phyloP scores from a whole-genome alignment of 2,113 vertebrate genomes.

The Tricholaema leucomelas region DNA sequence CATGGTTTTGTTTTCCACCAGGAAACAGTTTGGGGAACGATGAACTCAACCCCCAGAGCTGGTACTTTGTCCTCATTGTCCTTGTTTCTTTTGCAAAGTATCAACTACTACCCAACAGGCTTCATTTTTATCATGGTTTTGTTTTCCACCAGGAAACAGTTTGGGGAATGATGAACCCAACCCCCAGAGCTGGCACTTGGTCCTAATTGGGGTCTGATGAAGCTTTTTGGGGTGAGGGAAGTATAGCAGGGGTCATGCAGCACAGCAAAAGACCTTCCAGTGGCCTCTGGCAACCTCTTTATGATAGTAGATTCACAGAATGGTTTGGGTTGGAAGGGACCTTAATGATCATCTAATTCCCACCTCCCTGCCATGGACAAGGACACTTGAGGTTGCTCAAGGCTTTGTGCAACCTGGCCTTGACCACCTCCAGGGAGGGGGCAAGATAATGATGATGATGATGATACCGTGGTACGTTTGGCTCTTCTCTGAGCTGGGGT shows the following conservation, averaged over 20 bases:
- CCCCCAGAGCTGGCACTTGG: not conserved
- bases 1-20: not conserved
- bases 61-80: not conserved
- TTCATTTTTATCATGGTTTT: accelerated
- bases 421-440: too few relatives aligned
- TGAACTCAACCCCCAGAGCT: not conserved
- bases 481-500: not conserved
- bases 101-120: accelerated
- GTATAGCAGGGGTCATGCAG: not conserved
- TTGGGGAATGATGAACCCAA: not conserved
- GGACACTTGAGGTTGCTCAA: too few relatives aligned
- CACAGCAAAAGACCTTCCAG: not conserved
- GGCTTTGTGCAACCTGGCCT: too few relatives aligned
- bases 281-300: not conserved
- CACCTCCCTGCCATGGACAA: too few relatives aligned
- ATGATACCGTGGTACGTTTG: not conserved
- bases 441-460: not conserved
- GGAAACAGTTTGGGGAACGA: not conserved
- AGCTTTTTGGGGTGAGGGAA: not conserved
- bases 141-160: not conserved
- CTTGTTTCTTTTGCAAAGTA: not conserved
- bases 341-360: too few relatives aligned
- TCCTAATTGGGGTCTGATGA: not conserved
- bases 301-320: too few relatives aligned
- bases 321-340: too few relatives aligned